Base-by-base conservation (phyloP, 2,113 vertebrate species). In the Reinhardtius hippoglossoides region DNA sequence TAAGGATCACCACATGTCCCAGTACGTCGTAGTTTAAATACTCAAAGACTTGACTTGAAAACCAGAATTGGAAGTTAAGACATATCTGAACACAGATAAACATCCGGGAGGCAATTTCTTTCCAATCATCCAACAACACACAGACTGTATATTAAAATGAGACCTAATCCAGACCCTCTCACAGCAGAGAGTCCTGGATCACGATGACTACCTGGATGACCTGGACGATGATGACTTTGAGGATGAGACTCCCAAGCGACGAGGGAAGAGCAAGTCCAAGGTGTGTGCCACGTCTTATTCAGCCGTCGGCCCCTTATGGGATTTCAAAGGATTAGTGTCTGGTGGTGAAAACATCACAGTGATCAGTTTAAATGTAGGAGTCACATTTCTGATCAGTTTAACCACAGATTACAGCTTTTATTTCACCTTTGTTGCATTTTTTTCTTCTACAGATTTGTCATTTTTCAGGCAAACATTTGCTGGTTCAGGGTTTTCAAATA, bases 191-290 rank as follows among this genome's bases (percentile, higher is more conserved):
- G 97, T 99, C 63, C 90, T 99, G n/a, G 98, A 99, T 67, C 97
- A 97, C 0, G 98, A 99, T 0, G 98, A 99, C 84, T 99, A 98
- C 90, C 85, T 99, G 83, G 98, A 98, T 2, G 97, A 99, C 59
- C 74, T 99, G 52, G 98, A 99, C 0, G 98, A 99, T 0, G 97
- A 99, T 58, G 98, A 99, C 76, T 99, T 98, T 63, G 98, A 99
- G 65, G 98, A 99, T 56, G 98, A 99, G 40, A 98, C 96, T 1
- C 98, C 98, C 0, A 99, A 98, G 86, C 93, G 97, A 44, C 87
- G 97, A 21, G 96, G 97, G 82, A 99, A 99, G 85, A 97, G 97
- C 60, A 98, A 99, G 57, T 97, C 97, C 76, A 98, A 98, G 96
- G 97, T 98, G 79, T 42, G 44, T n/a, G 46, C 12, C 1, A 13